Evolutionary conservation across 2,113 vertebrate species (phyloP).

Genomic region (Coptodon bakossiorum): DNA sequence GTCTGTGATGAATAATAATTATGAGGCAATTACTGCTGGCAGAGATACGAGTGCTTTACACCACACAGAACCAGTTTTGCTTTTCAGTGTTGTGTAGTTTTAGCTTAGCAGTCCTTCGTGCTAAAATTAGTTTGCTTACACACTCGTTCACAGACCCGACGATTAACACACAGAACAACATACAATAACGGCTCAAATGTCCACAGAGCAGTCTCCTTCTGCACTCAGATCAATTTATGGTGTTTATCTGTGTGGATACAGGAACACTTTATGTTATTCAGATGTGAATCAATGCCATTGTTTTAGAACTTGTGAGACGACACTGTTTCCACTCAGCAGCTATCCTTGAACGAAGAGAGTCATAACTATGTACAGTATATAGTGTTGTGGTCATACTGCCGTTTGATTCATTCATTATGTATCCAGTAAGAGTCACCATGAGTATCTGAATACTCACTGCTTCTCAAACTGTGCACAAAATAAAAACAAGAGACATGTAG

Average conservation of each 20-base stretch:
- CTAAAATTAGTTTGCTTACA: background rate
- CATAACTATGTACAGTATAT: background rate
- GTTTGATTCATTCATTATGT: too few species aligned
- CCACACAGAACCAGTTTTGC: background rate
- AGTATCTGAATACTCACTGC: background rate
- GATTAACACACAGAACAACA: background rate
- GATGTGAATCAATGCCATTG: background rate
- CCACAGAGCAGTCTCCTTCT: background rate
- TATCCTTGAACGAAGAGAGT: background rate
- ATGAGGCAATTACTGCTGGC: constrained; percentile 13
- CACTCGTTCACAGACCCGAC: background rate
- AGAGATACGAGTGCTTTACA: background rate
- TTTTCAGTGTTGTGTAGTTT: rapidly evolving
- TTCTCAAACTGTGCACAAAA: background rate
- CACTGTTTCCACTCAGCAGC: background rate
- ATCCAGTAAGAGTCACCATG: background rate
- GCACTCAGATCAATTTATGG: background rate
- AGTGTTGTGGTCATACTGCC: background rate
- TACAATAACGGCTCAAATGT: background rate
- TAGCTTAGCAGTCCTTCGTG: rapidly evolving
- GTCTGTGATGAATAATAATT: constrained; percentile 38
- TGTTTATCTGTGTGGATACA: background rate
- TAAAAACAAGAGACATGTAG: background rate
- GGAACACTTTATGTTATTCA: background rate
- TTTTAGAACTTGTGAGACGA: background rate